Base-by-base conservation (phyloP, 2,888 invertebrate species). In the Cataglyphis albicans region DNA sequence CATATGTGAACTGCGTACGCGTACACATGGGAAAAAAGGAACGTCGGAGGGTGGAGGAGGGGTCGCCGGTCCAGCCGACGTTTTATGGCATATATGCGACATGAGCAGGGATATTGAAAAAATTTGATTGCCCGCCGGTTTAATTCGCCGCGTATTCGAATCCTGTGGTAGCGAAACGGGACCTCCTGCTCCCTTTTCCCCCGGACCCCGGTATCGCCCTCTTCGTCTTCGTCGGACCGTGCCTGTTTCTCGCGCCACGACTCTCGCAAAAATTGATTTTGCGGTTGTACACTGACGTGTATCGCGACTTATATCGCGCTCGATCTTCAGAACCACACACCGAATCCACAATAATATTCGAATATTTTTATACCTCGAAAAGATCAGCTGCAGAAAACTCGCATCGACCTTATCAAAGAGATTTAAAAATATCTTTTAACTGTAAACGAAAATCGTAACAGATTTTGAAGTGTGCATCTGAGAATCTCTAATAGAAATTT, bases 241-340 rank as follows among this genome's bases (percentile, higher is more conserved):
- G 61, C 63, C 72, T 32, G 57, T 44, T 67, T 63, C 72, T 83
- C 67, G 64, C 67, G 65, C 72, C 73, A 78, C 76, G 75, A 57
- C 74, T 87, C 87, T 84, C 86, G 85, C 75, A 87, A 84, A 89
- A 90, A 90, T 90, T 90, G 90, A 89, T 90, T 87, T 86, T 87
- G 89, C 86, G 85, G 86, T 85, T 83, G 86, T 52, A 59, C 44
- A 44, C 59, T 38, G 78, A 35, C n/a, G 21, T 21, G 4, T 10
- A 48, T 59, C 57, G 29, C 29, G 3, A 38, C 59, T 52, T 12
- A 32, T 25, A 52, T 25, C 15, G 4, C 57, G 57, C 21, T 21
- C 44, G 44, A 68, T 78, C 12, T 6, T 12, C 32, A 44, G 68
- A 78, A 32, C 57, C 12, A 10, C 12, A 29, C 15, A 38, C 38